Conservation (phyloP, 2,797 vertebrate species). For the Denticeps clupeoides region DNA sequence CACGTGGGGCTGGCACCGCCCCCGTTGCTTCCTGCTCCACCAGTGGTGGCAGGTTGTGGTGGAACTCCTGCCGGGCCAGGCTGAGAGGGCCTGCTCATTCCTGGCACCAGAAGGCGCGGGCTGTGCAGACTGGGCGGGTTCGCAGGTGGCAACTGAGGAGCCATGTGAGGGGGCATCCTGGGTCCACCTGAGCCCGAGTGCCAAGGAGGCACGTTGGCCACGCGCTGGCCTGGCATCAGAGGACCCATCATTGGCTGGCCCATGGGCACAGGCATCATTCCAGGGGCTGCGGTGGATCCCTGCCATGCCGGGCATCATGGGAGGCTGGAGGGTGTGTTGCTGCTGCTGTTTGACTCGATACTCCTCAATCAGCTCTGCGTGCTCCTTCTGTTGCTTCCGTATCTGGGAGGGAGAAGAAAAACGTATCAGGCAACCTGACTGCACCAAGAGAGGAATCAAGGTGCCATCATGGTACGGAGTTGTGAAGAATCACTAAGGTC, state of each 20-base stretch:
- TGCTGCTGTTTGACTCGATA: slow-evolving; percentile 76
- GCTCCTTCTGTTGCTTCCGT: slow-evolving; percentile 94
- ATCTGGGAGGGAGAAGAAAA: no score
- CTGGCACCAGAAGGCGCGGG: slow-evolving; percentile 23
- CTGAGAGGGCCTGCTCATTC: background rate
- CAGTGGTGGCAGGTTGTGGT: no score
- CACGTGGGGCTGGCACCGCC: slow-evolving; percentile 59
- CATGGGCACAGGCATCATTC: no score
- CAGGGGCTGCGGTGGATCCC: no score
- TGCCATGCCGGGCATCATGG: slow-evolving; percentile 47
- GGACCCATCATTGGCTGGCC: slow-evolving; percentile 58
- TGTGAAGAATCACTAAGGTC: no score
- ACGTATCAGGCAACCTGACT: no score
- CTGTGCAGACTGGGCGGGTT: slow-evolving; percentile 28
- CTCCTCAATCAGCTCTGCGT: slow-evolving; percentile 88
- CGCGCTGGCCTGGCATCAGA: slow-evolving; percentile 26
- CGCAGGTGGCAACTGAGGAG: slow-evolving; percentile 41
- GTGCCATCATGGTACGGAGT: no score
- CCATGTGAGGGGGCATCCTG: slow-evolving; percentile 34
- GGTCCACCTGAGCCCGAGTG: slow-evolving; percentile 41
- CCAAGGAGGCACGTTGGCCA: slow-evolving; percentile 59
- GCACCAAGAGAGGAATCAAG: background rate
- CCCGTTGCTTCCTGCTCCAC: slow-evolving; percentile 10
- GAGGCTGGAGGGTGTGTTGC: slow-evolving; percentile 45
- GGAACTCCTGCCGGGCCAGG: background rate